Evolutionary conservation across 23 tunicate genomes (phyloP).

Genomic region (Styela plicata): DNA sequence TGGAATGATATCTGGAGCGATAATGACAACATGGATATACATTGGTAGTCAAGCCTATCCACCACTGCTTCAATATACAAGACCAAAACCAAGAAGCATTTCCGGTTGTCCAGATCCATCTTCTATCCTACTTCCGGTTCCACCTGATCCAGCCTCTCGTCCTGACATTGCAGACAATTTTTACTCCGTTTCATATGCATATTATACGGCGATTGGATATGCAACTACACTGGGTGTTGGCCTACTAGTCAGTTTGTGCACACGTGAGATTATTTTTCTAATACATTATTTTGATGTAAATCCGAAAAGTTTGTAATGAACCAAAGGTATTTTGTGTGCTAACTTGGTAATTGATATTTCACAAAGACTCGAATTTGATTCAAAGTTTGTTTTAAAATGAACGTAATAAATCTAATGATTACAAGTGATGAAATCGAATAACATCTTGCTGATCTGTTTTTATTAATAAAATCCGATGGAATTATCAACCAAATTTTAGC

Average conservation of each 20-base stretch:
- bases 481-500: no score
- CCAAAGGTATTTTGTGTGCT: no score
- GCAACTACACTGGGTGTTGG: conserved; percentile 54
- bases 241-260: conserved; percentile 41
- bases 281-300: no score
- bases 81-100: conserved; percentile 2
- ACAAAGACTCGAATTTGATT: no score
- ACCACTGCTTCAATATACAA: conserved; percentile 28
- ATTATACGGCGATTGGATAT: conserved; percentile 75
- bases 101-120: conserved; percentile 7
- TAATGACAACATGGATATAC: conserved; percentile 40
- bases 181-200: conserved; percentile 61
- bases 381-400: no score
- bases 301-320: no score
- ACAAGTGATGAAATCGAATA: no score
- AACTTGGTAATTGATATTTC: no score
- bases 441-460: no score
- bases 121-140: neutral
- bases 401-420: no score
- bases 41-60: conserved; percentile 41
- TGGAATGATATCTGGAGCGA: conserved; percentile 30
- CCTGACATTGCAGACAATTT: conserved; percentile 29
- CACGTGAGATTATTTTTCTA: conserved; percentile 29
- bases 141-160: neutral
- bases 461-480: no score